Base-by-base conservation (phyloP, 2,113 vertebrate species). In the Mustela lutreola region DNA sequence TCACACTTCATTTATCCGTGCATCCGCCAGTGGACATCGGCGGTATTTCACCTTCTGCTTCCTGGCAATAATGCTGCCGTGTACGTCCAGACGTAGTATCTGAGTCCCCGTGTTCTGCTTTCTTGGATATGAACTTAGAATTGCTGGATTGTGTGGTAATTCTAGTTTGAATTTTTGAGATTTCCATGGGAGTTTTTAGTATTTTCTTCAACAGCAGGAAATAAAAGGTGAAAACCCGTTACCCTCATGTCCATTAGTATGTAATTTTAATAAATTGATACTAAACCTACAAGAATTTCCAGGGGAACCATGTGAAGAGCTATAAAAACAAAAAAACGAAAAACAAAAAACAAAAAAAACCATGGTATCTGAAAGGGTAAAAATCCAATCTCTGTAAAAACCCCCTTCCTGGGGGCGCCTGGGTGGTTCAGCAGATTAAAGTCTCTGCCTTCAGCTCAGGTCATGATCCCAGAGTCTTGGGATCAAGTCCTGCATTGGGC, bases 1-100 rank as follows among this genome's bases (percentile, higher is more conserved):
- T 18, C 18, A 2, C 39, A 14, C 33, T 45, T 28, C 15, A 15
- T 28, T 45, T 7, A 28, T 36, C 76, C 39, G 16, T 48, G 31
- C 16, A 60, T 28, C 76, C 28, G 3, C 0, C 1, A 21, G 11
- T 15, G 2, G 19, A 12, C 71, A 22, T 39, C 3, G 39, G 11
- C 21, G 22, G 24, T 65, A 9, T 26, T 53, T 56, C 9, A 33
- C 60, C 45, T 53, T 86, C 22, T 5, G 26, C n/a, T 12, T 83
- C 60, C 11, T 1, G 14, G n/a, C 31, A 21, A 36, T 19, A 36
- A 31, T 2, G 26, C 7, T 16, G 5, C 22, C 16, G 0, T 11
- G 22, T 48, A 81, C 63, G 4, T 5, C 15, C 0, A 9, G 7
- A 89, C 8, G 18, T 7, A 71, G 31, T 15, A 81, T 1, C 75